Base-by-base conservation (phyloP, 2,113 vertebrate genomes). In the Fukomys damarensis region DNA sequence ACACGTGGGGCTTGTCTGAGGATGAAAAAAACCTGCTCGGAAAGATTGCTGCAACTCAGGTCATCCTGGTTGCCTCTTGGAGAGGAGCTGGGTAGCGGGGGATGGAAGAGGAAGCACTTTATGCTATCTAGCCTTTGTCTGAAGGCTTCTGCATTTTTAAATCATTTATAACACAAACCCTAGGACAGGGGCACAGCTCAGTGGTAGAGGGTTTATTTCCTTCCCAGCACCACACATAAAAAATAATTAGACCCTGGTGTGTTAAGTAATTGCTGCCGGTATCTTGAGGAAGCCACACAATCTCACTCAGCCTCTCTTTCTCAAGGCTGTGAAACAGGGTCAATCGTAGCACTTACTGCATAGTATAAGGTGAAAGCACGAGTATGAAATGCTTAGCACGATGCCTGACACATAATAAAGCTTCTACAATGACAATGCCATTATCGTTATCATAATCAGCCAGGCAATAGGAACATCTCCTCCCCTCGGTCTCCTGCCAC, bases 251-350 rank as follows among this genome's bases (percentile, higher is more conserved):
- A 70, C 35, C 49, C 77, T 88, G 46, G 38, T 56, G 41, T 58
- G 85, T 56, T 32, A 82, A 96, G 54, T 68, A 68, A 79, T 66
- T 82, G 66, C 83, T 84, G n/a, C 59, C 70, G 52, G 91, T 79
- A 94, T 38, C 20, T 63, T 43, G n/a, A 79, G 16, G 43, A 80
- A 65, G 59, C 52, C 68, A 88, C 17, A 32, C 68, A 58, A 66
- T 76, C 32, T 76, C 13, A 26, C 68, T 79, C 77, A 92, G 61
- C 43, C 13, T 89, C 28, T 54, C 24, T 19, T 79, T 63, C 7
- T 28, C 19, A 77, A 77, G 80, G 26, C 26, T 66, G n/a, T 61
- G 26, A 77, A 43, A 70, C 0, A 70, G 43, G 30, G 35, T 83
- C 52, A 65, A 49, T 63, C 65, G 81, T 0, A 49, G 72, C 28